Evolutionary conservation across 2,888 invertebrate species (phyloP), one percentile per base, ranked within the genome.

Genomic region (Autographa pulchrina): DNA sequence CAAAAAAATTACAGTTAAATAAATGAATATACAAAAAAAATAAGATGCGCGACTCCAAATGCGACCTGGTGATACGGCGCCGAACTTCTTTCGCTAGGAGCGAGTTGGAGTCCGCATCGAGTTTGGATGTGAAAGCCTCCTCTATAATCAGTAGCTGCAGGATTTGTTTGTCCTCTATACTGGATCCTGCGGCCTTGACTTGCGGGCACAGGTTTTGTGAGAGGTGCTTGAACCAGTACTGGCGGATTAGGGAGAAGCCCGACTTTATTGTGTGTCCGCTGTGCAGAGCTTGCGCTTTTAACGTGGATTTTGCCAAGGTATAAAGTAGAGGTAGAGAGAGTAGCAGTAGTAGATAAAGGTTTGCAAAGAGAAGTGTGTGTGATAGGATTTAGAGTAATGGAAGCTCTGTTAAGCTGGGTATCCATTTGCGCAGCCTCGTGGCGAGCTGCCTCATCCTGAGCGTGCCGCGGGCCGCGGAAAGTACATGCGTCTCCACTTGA

Each of bases 141-240:
- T 84, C 83, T 8, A 74, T 78, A 2, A 31, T 78, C 7, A 90
- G 87, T 63, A 89, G 87, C 54, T 94, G 94, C 74, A 85, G 91
- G 59, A 94, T 94, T 66, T 94, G 94, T 66, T 74, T 94, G 38
- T 92, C 92, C 0, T 77, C 84, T 6, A 86, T 92, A 11, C 75
- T 86, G 20, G 84, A 89, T 25, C 91, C 92, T 0, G 91, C 91
- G 1, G 76, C 77, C 0, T 78, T 93, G 48, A 87, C 88, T 2
- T 94, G 94, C 76, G 93, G 93, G 1, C 94, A 94, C 77, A 86
- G 84, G 64, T 94, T 93, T 77, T 94, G 94, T 68, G 90, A 91
- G 75, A 78, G 72, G 11, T 94, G 94, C 74, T 74, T 93, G 14
- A 78, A 85, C 32, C 83, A 83, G 54, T 93, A 92, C 73, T 91